A percentile compares a stretch with the other conserved stretches of the same genome.
phyloP scores from a whole-genome alignment of 2,888 invertebrate species.

The Ctena decussata region DNA sequence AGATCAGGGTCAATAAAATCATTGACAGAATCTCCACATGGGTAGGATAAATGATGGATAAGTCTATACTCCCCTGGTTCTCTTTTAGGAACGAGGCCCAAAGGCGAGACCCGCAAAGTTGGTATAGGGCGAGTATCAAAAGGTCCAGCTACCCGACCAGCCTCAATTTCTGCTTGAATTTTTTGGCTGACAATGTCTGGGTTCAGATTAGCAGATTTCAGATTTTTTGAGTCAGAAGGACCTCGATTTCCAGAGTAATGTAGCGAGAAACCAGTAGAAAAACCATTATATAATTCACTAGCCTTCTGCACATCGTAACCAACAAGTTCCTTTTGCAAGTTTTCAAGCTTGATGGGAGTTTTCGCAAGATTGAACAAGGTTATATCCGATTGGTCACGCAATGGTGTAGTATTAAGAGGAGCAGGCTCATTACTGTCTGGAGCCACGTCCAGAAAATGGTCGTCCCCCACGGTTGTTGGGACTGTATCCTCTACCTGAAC shows the following conservation, averaged over 20 bases:
- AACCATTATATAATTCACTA: constrained; percentile 1
- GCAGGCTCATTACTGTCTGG: background rate
- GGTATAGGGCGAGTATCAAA: background rate
- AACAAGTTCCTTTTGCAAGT: background rate
- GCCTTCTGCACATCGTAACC: background rate
- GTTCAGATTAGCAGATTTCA: constrained; percentile 5
- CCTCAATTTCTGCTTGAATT: background rate
- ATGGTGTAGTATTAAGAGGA: background rate
- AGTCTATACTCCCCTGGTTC: background rate
- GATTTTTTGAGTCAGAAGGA: background rate
- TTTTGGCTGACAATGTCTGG: background rate
- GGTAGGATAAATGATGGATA: constrained; percentile 33
- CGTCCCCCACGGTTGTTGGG: background rate
- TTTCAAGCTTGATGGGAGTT: background rate
- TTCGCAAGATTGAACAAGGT: background rate
- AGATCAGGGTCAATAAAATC: constrained; percentile 7
- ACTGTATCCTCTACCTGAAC: background rate
- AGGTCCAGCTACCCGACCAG: background rate
- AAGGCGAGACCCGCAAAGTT: constrained; percentile 21
- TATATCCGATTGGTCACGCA: background rate
- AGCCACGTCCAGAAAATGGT: background rate
- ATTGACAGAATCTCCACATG: constrained; percentile 18
- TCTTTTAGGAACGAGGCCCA: constrained; percentile 26
- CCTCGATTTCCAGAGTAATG: background rate
- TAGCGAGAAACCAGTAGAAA: constrained; percentile 18